Conservation (phyloP, 2,888 invertebrate species). For the Didymodactylos carnosus region DNA sequence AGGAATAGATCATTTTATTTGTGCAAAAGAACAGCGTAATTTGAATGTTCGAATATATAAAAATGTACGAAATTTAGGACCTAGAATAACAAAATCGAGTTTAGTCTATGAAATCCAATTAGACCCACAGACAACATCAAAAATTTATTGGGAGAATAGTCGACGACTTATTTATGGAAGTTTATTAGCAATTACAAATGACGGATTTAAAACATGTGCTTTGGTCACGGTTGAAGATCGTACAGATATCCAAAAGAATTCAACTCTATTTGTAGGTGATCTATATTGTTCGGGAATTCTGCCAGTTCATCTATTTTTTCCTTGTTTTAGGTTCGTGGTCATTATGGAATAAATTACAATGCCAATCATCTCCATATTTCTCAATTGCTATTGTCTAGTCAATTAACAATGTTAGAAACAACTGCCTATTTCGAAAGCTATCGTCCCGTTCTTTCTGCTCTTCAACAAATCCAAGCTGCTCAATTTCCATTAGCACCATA, state of each 20-base stretch:
- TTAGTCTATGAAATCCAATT: conserved; percentile 21
- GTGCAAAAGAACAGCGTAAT: conserved; percentile 9
- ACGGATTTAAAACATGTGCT: conserved; percentile 12
- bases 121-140: conserved; percentile 10
- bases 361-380: too few species aligned
- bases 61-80: conserved; percentile 21
- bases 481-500: conserved; percentile 4
- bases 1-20: conserved; percentile 43
- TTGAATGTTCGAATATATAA: conserved; percentile 21
- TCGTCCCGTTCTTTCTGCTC: conserved; percentile 49
- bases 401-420: conserved; percentile 49
- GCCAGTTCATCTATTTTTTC: too few species aligned
- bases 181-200: background rate
- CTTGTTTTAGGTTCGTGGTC: too few species aligned
- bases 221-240: background rate
- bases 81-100: conserved; percentile 18
- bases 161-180: background rate
- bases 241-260: background rate
- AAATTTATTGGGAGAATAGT: background rate
- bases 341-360: too few species aligned
- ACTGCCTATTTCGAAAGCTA: conserved; percentile 63
- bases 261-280: background rate
- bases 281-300: too few species aligned
- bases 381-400: too few species aligned
- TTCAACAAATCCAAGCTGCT: conserved; percentile 42